Evolutionary conservation across 2,113 vertebrate species (phyloP).

Genomic region (Caracal caracal): DNA sequence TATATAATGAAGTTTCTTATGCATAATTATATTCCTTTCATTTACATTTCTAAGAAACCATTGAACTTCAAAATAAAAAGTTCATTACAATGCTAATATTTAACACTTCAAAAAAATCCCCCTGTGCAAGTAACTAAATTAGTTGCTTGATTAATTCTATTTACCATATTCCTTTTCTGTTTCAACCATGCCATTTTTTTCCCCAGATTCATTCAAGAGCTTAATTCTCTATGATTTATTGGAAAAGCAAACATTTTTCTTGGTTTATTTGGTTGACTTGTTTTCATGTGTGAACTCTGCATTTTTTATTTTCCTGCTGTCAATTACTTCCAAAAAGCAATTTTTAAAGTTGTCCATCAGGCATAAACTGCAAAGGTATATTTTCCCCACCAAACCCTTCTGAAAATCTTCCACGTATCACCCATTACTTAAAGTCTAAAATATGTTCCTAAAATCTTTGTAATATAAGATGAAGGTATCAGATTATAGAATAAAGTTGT

Average conservation of each 20-base stretch:
- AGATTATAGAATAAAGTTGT: not conserved
- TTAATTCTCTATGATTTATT: conserved; percentile 48
- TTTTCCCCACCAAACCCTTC: not conserved
- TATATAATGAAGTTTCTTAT: conserved; percentile 62
- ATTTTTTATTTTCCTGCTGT: not conserved
- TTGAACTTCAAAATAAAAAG: conserved; percentile 61
- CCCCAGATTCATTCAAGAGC: not conserved
- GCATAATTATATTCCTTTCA: conserved; percentile 38
- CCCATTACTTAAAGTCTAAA: not conserved
- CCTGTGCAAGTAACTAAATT: conserved; percentile 49
- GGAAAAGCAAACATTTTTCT: conserved; percentile 3
- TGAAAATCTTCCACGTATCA: not conserved
- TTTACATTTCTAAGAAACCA: conserved; percentile 51
- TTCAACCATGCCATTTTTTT: not conserved
- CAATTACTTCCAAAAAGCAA: not conserved
- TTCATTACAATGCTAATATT: conserved; percentile 50
- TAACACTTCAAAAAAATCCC: conserved; percentile 30
- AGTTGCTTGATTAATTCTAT: conserved; percentile 58
- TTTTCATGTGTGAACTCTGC: not conserved
- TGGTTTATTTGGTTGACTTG: not conserved
- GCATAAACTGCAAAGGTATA: not conserved
- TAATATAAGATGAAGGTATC: not conserved
- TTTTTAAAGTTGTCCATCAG: not conserved
- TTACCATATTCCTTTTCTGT: conserved; percentile 29
- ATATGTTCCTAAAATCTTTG: not conserved